phyloP scores from a whole-genome alignment of 2,797 vertebrate species.

The Tapirus indicus region DNA sequence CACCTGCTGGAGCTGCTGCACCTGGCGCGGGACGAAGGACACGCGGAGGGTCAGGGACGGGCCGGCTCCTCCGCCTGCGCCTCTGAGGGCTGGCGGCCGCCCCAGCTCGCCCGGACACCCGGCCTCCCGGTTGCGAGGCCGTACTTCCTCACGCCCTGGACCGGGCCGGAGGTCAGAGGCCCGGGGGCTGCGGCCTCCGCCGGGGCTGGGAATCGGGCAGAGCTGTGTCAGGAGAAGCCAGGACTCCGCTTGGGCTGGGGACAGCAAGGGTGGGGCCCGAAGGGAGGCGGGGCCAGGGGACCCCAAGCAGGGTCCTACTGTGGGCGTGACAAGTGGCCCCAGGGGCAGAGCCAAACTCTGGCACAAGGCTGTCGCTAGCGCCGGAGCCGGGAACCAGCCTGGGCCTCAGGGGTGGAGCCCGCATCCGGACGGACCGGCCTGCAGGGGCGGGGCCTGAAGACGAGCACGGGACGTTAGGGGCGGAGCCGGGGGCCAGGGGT shows the following conservation, averaged over 20 bases:
- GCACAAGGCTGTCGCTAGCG: too few species aligned
- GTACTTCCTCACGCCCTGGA: neutral
- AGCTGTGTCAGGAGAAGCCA: neutral
- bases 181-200: neutral
- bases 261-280: neutral
- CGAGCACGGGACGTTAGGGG: neutral
- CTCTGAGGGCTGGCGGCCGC: neutral
- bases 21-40: slow-evolving; percentile 75
- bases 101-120: neutral
- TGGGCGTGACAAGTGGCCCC: neutral
- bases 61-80: neutral
- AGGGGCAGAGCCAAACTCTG: neutral
- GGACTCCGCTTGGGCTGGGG: neutral
- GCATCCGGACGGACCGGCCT: neutral
- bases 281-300: neutral
- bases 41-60: neutral
- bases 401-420: neutral
- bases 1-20: slow-evolving; percentile 95
- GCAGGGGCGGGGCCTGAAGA: neutral
- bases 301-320: neutral
- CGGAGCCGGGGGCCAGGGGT: neutral
- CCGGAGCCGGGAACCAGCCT: neutral
- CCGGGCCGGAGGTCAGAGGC: neutral
- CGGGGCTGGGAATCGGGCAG: neutral
- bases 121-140: neutral